These are phyloP conservation scores for Coecobrya sp. DNA, from an alignment of 2,888 invertebrate species.

Conservation along the genomic window DNA sequence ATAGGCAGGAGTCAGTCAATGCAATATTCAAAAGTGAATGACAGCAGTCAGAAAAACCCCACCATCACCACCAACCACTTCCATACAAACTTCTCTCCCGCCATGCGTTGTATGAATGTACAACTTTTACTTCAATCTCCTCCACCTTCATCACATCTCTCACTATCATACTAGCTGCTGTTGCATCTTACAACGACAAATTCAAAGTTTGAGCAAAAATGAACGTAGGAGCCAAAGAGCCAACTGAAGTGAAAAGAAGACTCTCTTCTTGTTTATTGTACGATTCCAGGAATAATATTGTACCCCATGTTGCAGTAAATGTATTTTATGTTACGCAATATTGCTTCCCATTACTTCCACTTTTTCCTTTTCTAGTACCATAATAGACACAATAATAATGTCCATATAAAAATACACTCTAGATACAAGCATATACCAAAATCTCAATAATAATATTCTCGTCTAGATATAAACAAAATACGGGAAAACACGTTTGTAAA, in stretches of 20 bases:
- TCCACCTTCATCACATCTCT: neutral
- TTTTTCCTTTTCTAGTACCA: conserved; percentile 25
- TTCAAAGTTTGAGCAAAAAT: neutral
- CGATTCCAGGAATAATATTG: conserved; percentile 45
- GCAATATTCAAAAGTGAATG: conserved; percentile 78
- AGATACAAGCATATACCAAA: neutral
- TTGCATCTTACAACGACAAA: neutral
- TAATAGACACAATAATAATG: conserved; percentile 20
- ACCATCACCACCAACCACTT: conserved; percentile 45
- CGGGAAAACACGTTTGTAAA: conserved; percentile 33
- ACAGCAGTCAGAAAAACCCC: conserved; percentile 74
- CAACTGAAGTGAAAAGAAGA: conserved; percentile 59
- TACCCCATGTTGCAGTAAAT: conserved; percentile 68
- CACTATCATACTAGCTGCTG: neutral
- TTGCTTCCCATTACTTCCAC: conserved; percentile 73
- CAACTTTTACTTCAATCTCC: neutral
- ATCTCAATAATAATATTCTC: neutral
- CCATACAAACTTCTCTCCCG: conserved; percentile 9
- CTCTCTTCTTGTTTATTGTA: conserved; percentile 62
- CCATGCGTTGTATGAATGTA: too few relatives aligned
- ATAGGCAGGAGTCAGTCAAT: conserved; percentile 57
- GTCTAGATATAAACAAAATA: neutral
- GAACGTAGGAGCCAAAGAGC: neutral
- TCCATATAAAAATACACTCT: neutral
- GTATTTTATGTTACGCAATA: conserved; percentile 74